Evolutionary conservation across 2,113 vertebrate species (phyloP), one percentile per base, ranked within the genome.

Genomic region (Raphicerus campestris): DNA sequence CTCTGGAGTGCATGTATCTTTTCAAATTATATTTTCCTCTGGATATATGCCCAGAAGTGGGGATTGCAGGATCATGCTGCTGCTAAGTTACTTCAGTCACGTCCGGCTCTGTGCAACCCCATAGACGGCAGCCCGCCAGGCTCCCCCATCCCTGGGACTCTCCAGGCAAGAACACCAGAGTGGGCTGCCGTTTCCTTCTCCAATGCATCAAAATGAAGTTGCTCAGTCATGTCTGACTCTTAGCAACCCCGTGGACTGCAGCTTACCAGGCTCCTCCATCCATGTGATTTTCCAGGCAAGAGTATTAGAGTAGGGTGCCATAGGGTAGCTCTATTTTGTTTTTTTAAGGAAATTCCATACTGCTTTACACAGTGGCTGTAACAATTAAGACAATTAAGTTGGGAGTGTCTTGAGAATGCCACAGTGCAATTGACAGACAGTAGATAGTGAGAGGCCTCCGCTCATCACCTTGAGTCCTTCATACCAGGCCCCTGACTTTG

Each of bases 341-440:
- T 80, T 80, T 80, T 49, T 10, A 49, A 32, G 45, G 45, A 49
- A 49, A 19, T 47, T 49, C 45, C 45, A 20, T 49, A 20, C 77
- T 49, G 15, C 30, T 32, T 30, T 32, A 47, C 77, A 49, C 26
- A 80, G 77, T 20, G 77, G 28, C 45, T 49, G 28, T 78, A 78
- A 19, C 77, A 49, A 49, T 49, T 17, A 19, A 49, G 45, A 55
- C 22, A 83, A 77, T 70, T 61, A 81, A 87, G n/a, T 51, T 60
- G 24, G 22, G 66, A 61, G 35, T 10, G 51, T 58, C 86, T 75
- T 47, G 51, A 80, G 30, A 61, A 82, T 7, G 6, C n/a, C 17
- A 20, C 42, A 1, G 1, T 5, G 77, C 7, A 1, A 26, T 1
- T 24, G 56, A 13, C 28, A 20, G 13, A 28, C 42, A 32, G 20